These are phyloP conservation scores for Zootoca vivipara DNA, from an alignment of 2,113 vertebrate species.

Conservation along the genomic window DNA sequence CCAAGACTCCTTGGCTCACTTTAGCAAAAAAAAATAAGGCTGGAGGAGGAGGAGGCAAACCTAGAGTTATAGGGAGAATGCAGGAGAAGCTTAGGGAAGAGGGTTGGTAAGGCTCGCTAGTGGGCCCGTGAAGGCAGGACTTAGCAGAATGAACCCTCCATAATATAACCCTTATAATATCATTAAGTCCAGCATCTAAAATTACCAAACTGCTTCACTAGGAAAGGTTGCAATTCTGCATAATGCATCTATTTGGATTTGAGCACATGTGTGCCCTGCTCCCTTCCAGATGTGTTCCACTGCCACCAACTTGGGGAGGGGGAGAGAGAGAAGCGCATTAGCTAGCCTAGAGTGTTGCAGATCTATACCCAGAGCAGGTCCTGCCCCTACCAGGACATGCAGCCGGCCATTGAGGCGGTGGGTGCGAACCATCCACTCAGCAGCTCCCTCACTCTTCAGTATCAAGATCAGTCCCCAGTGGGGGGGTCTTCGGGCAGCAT, in stretches of 20 bases:
- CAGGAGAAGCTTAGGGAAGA: too few relatives aligned
- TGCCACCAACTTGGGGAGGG: not conserved
- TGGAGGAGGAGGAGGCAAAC: too few relatives aligned
- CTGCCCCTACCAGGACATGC: constrained; percentile 58
- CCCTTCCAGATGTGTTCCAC: not conserved
- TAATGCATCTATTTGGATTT: not conserved
- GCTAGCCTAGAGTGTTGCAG: not conserved
- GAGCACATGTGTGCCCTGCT: not conserved
- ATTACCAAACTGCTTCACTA: too few relatives aligned
- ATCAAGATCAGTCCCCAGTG: constrained; percentile 69
- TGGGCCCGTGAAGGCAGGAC: too few relatives aligned
- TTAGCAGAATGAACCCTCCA: too few relatives aligned
- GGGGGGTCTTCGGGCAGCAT: not conserved
- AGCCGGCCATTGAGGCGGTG: constrained; percentile 58
- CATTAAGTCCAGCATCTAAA: too few relatives aligned
- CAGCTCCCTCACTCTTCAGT: constrained; percentile 73
- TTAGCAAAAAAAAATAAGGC: not conserved
- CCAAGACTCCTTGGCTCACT: not conserved
- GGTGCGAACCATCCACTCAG: constrained; percentile 74
- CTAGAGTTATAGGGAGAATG: not conserved
- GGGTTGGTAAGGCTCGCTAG: too few relatives aligned
- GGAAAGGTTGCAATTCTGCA: too few relatives aligned
- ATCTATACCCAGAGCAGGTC: not conserved
- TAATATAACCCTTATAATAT: too few relatives aligned
- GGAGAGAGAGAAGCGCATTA: not conserved